Percentiles rank a stretch among this genome's conserved stretches.
Evolutionary conservation across 2,113 vertebrate genomes (phyloP).

Genomic region (Proteles cristata): DNA sequence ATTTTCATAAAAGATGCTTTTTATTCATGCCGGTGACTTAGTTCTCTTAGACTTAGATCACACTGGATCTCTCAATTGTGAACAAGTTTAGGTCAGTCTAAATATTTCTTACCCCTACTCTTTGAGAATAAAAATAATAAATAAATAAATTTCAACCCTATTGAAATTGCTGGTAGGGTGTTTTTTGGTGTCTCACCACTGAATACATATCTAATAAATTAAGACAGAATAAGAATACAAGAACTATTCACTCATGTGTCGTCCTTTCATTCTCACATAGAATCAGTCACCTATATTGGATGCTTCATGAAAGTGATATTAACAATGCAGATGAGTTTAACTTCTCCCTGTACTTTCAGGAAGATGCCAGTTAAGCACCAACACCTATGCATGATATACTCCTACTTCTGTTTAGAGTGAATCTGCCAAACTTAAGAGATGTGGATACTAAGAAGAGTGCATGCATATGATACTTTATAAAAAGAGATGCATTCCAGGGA

Average conservation of each 20-base stretch:
- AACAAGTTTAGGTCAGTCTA: background rate
- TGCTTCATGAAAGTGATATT: background rate
- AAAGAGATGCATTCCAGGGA: background rate
- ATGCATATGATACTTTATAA: background rate
- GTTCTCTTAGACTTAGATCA: constrained; percentile 70
- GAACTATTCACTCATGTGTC: background rate
- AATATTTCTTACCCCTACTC: constrained; percentile 56
- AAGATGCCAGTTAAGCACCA: background rate
- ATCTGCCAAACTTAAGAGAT: background rate
- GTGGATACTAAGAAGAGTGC: background rate
- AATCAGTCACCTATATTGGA: background rate
- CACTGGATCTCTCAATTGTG: constrained; percentile 45
- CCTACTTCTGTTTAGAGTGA: background rate
- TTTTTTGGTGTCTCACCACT: constrained; percentile 24
- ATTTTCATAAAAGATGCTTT: fast-evolving
- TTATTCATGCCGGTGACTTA: constrained; percentile 72
- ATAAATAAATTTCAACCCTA: constrained; percentile 60
- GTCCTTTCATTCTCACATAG: background rate
- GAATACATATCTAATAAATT: constrained; percentile 10
- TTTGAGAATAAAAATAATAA: constrained; percentile 70
- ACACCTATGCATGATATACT: background rate
- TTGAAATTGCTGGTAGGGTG: constrained; percentile 45
- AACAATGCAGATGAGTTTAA: background rate
- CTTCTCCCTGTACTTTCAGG: background rate
- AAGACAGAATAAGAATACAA: background rate